Evolutionary conservation across 2,113 vertebrate genomes (phyloP), one percentile per base, ranked within the genome.

Genomic region (Ammodramus savannarum): DNA sequence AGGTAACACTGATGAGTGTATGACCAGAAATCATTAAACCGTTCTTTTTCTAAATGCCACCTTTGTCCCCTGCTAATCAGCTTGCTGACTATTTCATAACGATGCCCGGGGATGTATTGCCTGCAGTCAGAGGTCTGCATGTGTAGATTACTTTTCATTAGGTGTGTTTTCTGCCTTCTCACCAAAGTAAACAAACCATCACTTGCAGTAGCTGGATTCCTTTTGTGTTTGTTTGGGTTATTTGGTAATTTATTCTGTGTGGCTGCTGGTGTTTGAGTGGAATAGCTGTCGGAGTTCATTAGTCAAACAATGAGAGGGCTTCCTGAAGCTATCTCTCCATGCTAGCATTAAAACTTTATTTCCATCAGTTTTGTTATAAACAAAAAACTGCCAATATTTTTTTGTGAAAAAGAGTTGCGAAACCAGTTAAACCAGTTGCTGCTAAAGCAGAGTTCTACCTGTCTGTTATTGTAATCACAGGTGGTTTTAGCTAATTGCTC

Each of bases 161-260:
- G 25, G 32, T 54, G 13, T 27, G 11, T 63, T 73, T 90, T 83
- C 82, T 91, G 51, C 77, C 41, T 69, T 65, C 62, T 83, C 38
- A 67, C 54, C 27, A 23, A 81, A 85, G 41, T 65, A 82, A 93
- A 71, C 44, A 57, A 87, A n/a, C 44, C 10, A 39, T 68, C 69
- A 27, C 80, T 94, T 59, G 49, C 38, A 66, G 16, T 80, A 17
- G 8, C 34, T 88, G 63, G 69, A 83, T 69, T 90, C 0, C 39
- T 73, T 89, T 79, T 44, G 39, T 74, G 11, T 95, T 89, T 78
- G 54, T 86, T 87, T 85, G 54, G 34, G 13, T 90, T 96, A 55
- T 68, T 71, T 17, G 44, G 54, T 84, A 86, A 92, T 93, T 85
- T 75, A 63, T 95, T 92, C 74, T 81, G 48, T 89, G 55, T 73